A percentile compares a stretch with the other conserved stretches of the same genome.
phyloP scores from a whole-genome alignment of 2,888 invertebrate species.

The Drosophila parthenogenetica region DNA sequence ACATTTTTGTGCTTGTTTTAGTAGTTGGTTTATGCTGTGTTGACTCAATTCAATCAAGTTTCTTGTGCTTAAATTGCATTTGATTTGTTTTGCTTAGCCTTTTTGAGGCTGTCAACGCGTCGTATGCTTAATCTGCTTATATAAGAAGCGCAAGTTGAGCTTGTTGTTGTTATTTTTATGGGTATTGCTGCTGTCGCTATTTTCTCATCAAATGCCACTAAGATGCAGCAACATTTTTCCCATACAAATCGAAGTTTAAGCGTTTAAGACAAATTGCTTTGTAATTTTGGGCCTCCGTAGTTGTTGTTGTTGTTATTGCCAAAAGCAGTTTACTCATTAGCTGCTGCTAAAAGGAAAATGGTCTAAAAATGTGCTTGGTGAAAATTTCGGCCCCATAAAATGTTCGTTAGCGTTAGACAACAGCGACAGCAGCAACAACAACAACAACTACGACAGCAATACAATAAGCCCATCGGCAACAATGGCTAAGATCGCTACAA shows the following conservation, averaged over 20 bases:
- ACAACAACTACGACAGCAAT: constrained; percentile 3
- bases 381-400: constrained; percentile 58
- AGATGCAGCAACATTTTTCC: constrained; percentile 72
- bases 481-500: constrained; percentile 49
- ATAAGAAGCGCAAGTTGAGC: constrained; percentile 38
- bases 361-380: constrained; percentile 43
- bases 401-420: constrained; percentile 55
- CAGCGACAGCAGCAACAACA: constrained; percentile 13
- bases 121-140: constrained; percentile 62
- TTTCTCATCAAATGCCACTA: constrained; percentile 58
- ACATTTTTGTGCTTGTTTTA: background rate
- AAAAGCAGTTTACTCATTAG: constrained; percentile 74
- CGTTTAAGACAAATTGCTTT: constrained; percentile 68
- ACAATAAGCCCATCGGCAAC: constrained; percentile 48
- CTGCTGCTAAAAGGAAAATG: constrained; percentile 72
- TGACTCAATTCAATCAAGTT: constrained; percentile 38
- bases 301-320: constrained; percentile 40
- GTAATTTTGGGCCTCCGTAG: constrained; percentile 57
- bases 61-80: constrained; percentile 29
- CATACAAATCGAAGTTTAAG: constrained; percentile 65
- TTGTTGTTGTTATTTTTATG: constrained; percentile 23
- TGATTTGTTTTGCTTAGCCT: constrained; percentile 29
- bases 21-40: constrained; percentile 8
- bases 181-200: constrained; percentile 42
- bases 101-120: constrained; percentile 23